A percentile compares a stretch with the other conserved stretches of the same genome.
Evolutionary conservation across 2,888 invertebrate species (phyloP).

Genomic region (Salpingus planirostris): DNA sequence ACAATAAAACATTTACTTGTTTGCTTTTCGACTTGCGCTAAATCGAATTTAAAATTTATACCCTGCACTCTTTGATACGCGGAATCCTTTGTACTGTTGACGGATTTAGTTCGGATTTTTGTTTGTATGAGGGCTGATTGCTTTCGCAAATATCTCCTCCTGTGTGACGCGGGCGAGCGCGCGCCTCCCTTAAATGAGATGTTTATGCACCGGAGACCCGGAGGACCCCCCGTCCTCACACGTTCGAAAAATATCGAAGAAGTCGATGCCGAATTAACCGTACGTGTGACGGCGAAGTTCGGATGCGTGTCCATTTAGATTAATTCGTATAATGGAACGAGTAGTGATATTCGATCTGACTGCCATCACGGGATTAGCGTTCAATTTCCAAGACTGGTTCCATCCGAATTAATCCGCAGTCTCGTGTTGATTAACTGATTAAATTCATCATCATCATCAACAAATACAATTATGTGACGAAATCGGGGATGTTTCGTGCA

Average conservation of each 20-base stretch:
- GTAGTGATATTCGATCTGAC: conserved; percentile 11
- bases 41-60: conserved; percentile 43
- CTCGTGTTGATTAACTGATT: no score
- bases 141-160: conserved; percentile 34
- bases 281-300: no score
- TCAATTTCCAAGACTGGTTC: no score
- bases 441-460: no score
- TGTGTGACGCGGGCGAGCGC: background rate
- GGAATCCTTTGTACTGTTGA: conserved; percentile 33
- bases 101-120: conserved; percentile 37
- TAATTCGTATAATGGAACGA: no score
- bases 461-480: no score
- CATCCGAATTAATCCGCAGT: background rate
- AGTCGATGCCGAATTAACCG: no score
- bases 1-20: conserved; percentile 39
- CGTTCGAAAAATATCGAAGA: no score
- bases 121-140: conserved; percentile 36
- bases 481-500: no score
- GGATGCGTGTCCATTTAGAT: conserved; percentile 15
- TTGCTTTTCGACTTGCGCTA: conserved; percentile 36
- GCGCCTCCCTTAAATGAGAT: no score
- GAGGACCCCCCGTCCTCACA: no score
- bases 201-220: no score
- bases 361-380: conserved; percentile 7
- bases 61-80: conserved; percentile 36